Percentiles rank a stretch among this genome's conserved stretches.
phyloP scores from a whole-genome alignment of 2,113 vertebrate genomes.

The Hyperopisus bebe region DNA sequence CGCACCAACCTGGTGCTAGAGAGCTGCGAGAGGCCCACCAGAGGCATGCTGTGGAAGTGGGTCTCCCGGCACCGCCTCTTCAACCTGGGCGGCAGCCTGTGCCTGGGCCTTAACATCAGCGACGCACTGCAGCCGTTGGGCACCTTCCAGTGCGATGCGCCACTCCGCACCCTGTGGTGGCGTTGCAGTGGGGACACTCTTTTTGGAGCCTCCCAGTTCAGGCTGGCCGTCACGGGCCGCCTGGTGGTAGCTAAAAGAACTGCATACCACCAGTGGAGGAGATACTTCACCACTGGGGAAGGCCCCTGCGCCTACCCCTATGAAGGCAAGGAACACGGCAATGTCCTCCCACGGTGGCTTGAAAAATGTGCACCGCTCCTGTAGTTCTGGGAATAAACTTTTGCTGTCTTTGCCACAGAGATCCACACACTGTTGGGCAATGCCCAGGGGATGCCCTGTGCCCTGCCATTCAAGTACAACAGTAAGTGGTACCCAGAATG shows the following conservation, averaged over 20 bases:
- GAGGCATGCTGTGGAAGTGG: slow-evolving; percentile 89
- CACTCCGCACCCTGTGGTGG: slow-evolving; percentile 66
- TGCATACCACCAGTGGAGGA: slow-evolving; percentile 64
- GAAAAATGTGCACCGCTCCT: background rate
- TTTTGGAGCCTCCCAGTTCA: slow-evolving; percentile 63
- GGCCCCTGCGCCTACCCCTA: slow-evolving; percentile 75
- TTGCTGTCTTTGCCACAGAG: slow-evolving; percentile 60
- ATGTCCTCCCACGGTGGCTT: background rate
- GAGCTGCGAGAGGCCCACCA: slow-evolving; percentile 63
- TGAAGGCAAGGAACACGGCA: slow-evolving; percentile 63
- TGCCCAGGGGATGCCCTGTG: slow-evolving; percentile 72
- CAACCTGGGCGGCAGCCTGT: slow-evolving; percentile 70
- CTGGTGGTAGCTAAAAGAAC: slow-evolving; percentile 64
- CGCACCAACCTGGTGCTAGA: slow-evolving; percentile 61
- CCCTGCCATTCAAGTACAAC: slow-evolving; percentile 85
- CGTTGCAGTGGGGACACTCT: slow-evolving; percentile 64
- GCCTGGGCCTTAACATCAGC: slow-evolving; percentile 75
- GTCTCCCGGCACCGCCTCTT: slow-evolving; percentile 76
- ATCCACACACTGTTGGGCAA: slow-evolving; percentile 81
- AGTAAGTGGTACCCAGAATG: slow-evolving; percentile 82
- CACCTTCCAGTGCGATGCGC: slow-evolving; percentile 71
- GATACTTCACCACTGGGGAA: slow-evolving; percentile 63
- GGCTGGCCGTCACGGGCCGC: slow-evolving; percentile 53
- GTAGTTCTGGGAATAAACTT: background rate
- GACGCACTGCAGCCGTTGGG: slow-evolving; percentile 56